phyloP scores from a whole-genome alignment of 2,797 vertebrate species.

The Tauraco hartlaubi region DNA sequence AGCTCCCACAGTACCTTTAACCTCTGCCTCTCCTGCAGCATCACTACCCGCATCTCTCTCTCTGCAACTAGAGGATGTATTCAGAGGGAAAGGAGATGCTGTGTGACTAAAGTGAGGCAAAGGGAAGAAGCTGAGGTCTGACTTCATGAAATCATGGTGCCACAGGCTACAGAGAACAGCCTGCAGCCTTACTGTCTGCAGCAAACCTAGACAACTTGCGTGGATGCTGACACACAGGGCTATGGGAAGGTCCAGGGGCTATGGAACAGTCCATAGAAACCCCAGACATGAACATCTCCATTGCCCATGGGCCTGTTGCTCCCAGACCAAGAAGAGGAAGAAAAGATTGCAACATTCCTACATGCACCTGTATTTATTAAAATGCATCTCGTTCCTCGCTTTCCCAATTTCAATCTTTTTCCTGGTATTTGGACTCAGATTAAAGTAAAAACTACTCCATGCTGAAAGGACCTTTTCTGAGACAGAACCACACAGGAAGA shows the following conservation, averaged over 20 bases:
- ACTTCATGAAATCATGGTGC: background rate
- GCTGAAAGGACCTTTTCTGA: background rate
- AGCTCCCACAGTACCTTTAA: background rate
- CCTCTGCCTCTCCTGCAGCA: background rate
- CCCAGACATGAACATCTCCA: rapidly evolving
- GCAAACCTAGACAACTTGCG: background rate
- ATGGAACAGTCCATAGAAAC: background rate
- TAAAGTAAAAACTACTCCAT: background rate
- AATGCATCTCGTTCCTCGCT: background rate
- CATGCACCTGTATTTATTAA: background rate
- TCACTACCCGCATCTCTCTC: background rate
- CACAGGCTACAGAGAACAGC: background rate
- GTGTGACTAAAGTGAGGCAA: background rate
- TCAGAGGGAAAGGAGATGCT: background rate
- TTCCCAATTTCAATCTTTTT: background rate
- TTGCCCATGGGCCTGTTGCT: background rate
- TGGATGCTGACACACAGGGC: background rate
- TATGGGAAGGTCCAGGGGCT: background rate
- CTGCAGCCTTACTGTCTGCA: background rate
- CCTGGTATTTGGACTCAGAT: background rate
- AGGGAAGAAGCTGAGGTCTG: background rate
- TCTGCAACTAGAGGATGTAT: background rate
- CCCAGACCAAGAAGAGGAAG: background rate
- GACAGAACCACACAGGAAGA: background rate
- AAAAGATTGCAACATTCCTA: background rate